A percentile compares a stretch with the other conserved stretches of the same genome.
These are phyloP conservation scores for Zenarchopterus dispar DNA, from an alignment of 2,797 vertebrate species.

Conservation along the genomic window DNA sequence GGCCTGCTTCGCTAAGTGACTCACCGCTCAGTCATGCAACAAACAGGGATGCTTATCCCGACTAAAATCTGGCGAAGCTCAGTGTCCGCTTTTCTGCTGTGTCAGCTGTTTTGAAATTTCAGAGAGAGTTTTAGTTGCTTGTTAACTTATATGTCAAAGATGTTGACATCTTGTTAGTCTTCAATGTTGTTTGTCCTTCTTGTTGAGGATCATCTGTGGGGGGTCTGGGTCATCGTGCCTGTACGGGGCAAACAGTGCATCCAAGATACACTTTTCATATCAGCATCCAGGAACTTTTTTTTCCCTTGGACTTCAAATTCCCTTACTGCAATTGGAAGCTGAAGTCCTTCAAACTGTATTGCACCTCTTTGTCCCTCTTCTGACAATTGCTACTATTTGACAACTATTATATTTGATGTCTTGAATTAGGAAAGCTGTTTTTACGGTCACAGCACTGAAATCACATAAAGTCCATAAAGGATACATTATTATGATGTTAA, in stretches of 20 bases:
- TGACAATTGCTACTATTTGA: not conserved
- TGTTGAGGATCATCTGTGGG: conserved; percentile 7
- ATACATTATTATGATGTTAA: too few species aligned
- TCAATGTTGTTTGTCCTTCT: conserved; percentile 6
- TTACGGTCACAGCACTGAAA: not conserved
- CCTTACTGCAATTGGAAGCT: conserved; percentile 1
- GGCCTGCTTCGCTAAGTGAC: conserved; percentile 62
- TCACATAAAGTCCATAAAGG: too few species aligned
- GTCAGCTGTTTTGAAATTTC: conserved; percentile 55
- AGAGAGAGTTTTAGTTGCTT: conserved; percentile 13
- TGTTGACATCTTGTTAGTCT: conserved; percentile 3
- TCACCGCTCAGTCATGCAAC: conserved; percentile 68
- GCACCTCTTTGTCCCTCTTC: not conserved
- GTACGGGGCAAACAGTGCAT: conserved; percentile 1
- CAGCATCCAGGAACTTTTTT: conserved; percentile 8
- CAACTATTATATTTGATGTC: not conserved
- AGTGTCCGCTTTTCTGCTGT: conserved; percentile 59
- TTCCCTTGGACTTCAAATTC: not conserved
- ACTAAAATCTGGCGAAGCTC: conserved; percentile 46
- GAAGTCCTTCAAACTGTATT: not conserved
- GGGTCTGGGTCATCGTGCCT: conserved; percentile 11
- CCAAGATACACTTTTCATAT: conserved; percentile 4
- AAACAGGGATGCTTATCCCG: conserved; percentile 61
- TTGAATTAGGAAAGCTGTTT: not conserved
- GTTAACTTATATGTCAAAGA: conserved; percentile 8